phyloP scores from a whole-genome alignment of 2,113 vertebrate species.

The Crotalus tigris region DNA sequence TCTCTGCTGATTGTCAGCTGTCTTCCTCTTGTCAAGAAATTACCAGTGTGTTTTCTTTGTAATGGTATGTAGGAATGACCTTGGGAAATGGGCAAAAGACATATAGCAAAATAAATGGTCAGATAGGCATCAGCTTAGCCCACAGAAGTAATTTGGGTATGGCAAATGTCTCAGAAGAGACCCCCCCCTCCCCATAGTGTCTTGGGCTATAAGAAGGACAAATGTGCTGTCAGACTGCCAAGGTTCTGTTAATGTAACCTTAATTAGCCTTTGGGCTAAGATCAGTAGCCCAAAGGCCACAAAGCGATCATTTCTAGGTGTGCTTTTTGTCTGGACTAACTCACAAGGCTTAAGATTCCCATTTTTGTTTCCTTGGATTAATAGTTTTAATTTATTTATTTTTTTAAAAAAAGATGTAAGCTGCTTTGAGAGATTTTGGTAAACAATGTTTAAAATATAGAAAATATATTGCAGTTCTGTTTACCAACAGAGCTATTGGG shows the following conservation, averaged over 20 bases:
- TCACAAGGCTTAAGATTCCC: neutral
- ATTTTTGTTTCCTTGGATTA: neutral
- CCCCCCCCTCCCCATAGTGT: neutral
- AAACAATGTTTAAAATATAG: neutral
- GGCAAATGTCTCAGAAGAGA: neutral
- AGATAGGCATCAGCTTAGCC: neutral
- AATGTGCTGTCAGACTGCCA: neutral
- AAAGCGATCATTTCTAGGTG: neutral
- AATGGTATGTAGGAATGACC: neutral
- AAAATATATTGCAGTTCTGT: neutral
- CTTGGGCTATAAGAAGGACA: neutral
- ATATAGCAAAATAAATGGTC: neutral
- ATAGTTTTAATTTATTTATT: neutral
- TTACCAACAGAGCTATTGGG: neutral
- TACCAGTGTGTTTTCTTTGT: neutral
- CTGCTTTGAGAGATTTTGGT: neutral
- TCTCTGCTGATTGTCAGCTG: neutral
- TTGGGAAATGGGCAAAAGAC: neutral
- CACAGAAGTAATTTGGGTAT: neutral
- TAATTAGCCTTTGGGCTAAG: neutral
- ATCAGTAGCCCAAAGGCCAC: neutral
- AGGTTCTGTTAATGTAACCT: neutral
- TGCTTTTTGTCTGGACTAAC: neutral
- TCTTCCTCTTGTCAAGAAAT: neutral
- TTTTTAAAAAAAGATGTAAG: neutral